Percentiles rank a stretch among this genome's conserved stretches.
phyloP scores from a whole-genome alignment of 2,888 invertebrate genomes.

The Ichneumoninae sp. region DNA sequence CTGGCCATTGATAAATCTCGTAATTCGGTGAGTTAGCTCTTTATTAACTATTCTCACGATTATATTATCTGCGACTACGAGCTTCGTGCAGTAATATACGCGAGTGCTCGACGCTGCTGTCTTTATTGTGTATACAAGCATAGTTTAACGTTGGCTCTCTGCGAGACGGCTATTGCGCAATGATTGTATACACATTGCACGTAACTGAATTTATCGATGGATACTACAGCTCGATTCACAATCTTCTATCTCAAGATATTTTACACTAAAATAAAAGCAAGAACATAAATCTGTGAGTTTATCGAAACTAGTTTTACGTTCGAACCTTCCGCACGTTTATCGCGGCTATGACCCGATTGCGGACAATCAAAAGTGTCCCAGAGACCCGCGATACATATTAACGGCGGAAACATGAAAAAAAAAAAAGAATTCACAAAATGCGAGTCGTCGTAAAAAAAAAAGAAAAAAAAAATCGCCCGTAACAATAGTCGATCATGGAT shows the following conservation, averaged over 20 bases:
- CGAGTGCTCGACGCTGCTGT: not conserved
- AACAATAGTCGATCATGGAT: not conserved
- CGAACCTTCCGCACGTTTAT: not conserved
- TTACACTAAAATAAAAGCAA: not conserved
- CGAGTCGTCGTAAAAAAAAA: not conserved
- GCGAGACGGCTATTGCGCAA: slow-evolving; percentile 22
- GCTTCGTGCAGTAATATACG: not conserved
- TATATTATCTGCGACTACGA: slow-evolving; percentile 1
- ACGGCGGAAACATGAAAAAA: not conserved
- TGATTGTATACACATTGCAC: slow-evolving; percentile 15
- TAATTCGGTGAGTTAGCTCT: slow-evolving; percentile 12
- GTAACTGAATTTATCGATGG: slow-evolving; percentile 30
- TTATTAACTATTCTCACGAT: not conserved
- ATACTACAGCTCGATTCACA: not conserved
- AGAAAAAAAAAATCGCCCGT: not conserved
- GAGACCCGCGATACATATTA: not conserved
- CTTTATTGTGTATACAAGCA: not conserved
- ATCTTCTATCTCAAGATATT: not conserved
- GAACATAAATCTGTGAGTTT: not conserved
- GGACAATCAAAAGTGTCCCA: too few species aligned
- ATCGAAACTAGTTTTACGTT: not conserved
- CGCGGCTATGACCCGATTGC: too few species aligned
- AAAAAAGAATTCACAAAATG: not conserved
- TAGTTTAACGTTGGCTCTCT: slow-evolving; percentile 5
- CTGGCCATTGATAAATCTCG: not conserved